phyloP scores from a whole-genome alignment of 2,797 vertebrate genomes.

The Chelmon rostratus region DNA sequence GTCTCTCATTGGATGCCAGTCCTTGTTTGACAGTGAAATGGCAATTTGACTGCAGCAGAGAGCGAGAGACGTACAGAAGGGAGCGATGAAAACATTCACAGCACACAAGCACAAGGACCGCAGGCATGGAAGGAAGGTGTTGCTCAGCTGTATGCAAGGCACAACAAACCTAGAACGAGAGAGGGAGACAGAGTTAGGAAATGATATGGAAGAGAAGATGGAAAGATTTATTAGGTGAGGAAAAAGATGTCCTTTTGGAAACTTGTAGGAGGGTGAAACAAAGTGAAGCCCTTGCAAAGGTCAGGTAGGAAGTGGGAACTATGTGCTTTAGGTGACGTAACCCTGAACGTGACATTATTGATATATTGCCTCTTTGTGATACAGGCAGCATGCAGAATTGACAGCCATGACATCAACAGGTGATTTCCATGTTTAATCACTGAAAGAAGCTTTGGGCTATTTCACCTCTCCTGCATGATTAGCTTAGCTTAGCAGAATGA shows the following conservation, averaged over 20 bases:
- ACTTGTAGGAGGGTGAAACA: too few species aligned
- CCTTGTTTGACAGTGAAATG: constrained; percentile 79
- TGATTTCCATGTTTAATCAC: too few species aligned
- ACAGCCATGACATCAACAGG: neutral
- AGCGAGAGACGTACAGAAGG: constrained; percentile 82
- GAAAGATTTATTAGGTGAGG: neutral
- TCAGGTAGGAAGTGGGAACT: too few species aligned
- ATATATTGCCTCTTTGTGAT: neutral
- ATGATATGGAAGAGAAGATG: neutral
- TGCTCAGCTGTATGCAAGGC: constrained; percentile 86
- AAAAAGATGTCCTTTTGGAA: neutral
- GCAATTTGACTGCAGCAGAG: constrained; percentile 81
- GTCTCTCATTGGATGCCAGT: constrained; percentile 60
- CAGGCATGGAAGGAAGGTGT: constrained; percentile 85
- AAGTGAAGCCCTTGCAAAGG: neutral
- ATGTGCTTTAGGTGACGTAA: neutral
- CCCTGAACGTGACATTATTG: neutral
- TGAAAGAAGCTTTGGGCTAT: neutral
- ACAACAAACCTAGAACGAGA: constrained; percentile 79
- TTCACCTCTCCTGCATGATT: neutral
- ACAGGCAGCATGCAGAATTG: neutral
- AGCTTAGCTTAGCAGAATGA: too few species aligned
- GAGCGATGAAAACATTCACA: constrained; percentile 81
- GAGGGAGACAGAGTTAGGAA: neutral
- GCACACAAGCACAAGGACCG: constrained; percentile 83